Evolutionary conservation across 2,113 vertebrate genomes (phyloP), one percentile per base, ranked within the genome.

Genomic region (Helogale parvula): DNA sequence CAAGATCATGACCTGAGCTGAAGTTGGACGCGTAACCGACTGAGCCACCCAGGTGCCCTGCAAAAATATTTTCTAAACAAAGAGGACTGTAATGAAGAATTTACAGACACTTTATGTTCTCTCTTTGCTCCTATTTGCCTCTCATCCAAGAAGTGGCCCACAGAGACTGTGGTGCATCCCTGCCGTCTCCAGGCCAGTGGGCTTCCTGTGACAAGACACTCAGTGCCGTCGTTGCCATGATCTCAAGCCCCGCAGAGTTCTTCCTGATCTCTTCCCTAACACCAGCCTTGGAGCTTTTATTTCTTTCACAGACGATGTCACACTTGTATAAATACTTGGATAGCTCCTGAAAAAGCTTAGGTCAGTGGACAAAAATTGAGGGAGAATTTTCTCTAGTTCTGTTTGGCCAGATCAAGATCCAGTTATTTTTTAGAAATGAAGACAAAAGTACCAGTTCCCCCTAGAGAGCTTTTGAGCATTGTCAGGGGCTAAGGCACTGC

Each of bases 81-180:
- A 33, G 17, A n/a, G 33, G 41, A 68, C 27, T 72, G 1, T 29
- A 54, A n/a, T 54, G n/a, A 88, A 16, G 13, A 66, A 57, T 66
- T 47, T 35, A 13, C 0, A 69, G 65, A 23, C 47, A n/a, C 76
- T 88, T 41, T 76, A 54, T 41, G 1, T 68, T 82, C 29, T 68
- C 27, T 54, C 60, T 85, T 35, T 68, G 11, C 45, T 95, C 11
- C n/a, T 47, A 7, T 45, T 66, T 54, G 17, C 25, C 65, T 50
- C 21, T 89, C 21, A 5, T 63, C 21, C 25, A 35, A 52, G 76
- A n/a, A 57, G 31, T 41, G 69, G 5, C 38, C 57, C 63, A n/a
- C 6, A 63, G 81, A 63, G 19, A 41, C 6, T 0, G 1, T 31
- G 15, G n/a, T 12, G 12, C 52, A 1, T 9, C 8, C 0, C 33